These are phyloP conservation scores for Spodoptera frugiperda DNA, from an alignment of 1,140 invertebrate species.

Conservation along the genomic window DNA sequence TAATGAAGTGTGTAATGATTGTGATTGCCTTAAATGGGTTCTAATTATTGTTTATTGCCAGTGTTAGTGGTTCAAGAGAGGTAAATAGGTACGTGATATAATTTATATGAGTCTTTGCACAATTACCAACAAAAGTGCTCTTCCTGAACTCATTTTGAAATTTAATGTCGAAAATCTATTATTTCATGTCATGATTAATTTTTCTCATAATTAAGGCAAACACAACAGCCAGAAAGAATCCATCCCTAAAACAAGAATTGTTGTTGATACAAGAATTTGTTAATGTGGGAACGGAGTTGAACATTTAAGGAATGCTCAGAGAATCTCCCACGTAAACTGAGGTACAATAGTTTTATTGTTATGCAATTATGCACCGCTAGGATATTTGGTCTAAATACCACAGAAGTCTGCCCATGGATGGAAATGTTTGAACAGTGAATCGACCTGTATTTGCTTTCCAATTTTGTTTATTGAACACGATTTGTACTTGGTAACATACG, in stretches of 20 bases:
- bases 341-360: conserved; percentile 47
- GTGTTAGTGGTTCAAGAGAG: no score
- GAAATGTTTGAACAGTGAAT: conserved; percentile 50
- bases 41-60: no score
- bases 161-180: no score
- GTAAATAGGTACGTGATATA: no score
- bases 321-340: conserved; percentile 27
- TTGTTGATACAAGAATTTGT: conserved; percentile 28
- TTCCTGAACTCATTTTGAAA: no score
- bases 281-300: conserved; percentile 42
- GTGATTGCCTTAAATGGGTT: no score
- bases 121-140: no score
- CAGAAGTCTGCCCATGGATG: conserved; percentile 11
- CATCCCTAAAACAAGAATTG: not conserved
- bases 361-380: conserved; percentile 35
- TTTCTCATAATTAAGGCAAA: no score
- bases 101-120: no score
- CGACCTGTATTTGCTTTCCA: conserved; percentile 47
- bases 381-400: conserved; percentile 43
- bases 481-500: conserved; percentile 39
- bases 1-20: no score
- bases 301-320: conserved; percentile 26
- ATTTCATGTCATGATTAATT: no score
- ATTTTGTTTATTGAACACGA: conserved; percentile 28
- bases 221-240: not conserved